Evolutionary conservation across 2,888 invertebrate species (phyloP), one percentile per base, ranked within the genome.

Genomic region (Aleiodes testaceus): DNA sequence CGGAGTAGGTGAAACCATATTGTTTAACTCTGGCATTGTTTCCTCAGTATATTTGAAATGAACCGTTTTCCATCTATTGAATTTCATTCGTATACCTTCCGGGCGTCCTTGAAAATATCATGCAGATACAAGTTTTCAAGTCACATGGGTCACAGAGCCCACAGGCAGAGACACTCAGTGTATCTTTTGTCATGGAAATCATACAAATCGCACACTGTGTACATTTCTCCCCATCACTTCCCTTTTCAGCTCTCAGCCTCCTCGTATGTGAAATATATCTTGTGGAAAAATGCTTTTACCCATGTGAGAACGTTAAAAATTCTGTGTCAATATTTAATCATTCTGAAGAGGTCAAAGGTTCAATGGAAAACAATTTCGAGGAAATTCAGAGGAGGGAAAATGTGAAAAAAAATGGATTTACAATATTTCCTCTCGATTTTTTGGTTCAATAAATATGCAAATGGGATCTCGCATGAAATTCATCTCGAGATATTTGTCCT

Each of bases 51-150:
- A 36, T 45, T n/a, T 12, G 26, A n/a, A 53, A 53, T 53, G 53
- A 53, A 53, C 53, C 26, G 53, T 53, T 53, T 53, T 36, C 36
- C 53, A 53, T n/a, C 53, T n/a, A 53, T 53, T 53, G 26, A 53
- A 53, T 53, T 12, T 36, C 36, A 36, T 30, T 26, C 53, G 30
- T 53, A 26, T 26, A 53, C 53, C 53, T 53, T 22, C 18, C 52
- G 53, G 36, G 14, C n/a, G 53, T 53, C 53, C 53, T 30, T 53
- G 53, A 26, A 53, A 45, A 53, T 53, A 53, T 53, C 53, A 53
- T 53, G 14, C 30, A 53, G 26, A 26, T n/a, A 53, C 30, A 50
- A 11, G 53, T 53, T 30, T 36, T 26, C n/a, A 53, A 30, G 22
- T 36, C 36, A 36, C 22, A 22, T 52, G 18, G 52, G 53, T 53